A percentile compares a stretch with the other conserved stretches of the same genome.
Evolutionary conservation across 2,797 vertebrate genomes (phyloP).

Genomic region (Atherinosoma microstoma): DNA sequence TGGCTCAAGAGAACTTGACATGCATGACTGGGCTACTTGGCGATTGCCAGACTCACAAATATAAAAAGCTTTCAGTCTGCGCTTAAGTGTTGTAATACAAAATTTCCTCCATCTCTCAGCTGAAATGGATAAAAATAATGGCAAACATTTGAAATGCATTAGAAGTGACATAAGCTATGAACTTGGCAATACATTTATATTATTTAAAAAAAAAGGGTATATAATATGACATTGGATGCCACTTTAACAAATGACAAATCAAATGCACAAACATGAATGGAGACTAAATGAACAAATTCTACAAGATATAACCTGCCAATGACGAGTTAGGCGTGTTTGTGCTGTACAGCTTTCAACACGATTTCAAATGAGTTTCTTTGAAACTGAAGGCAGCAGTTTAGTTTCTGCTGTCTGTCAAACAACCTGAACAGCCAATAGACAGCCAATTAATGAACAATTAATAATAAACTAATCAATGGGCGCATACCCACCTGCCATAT

Average conservation of each 20-base stretch:
- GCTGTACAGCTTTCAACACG: too few relatives aligned
- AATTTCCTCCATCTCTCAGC: not conserved
- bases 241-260: not conserved
- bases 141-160: not conserved
- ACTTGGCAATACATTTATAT: not conserved
- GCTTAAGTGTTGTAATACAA: constrained; percentile 2
- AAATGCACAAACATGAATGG: not conserved
- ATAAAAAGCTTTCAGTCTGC: constrained; percentile 7
- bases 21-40: constrained; percentile 21
- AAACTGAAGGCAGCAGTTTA: not conserved
- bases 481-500: constrained; percentile 26
- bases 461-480: constrained; percentile 19
- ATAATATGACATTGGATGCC: not conserved
- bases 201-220: not conserved
- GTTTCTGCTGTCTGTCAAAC: not conserved
- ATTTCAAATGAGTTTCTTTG: not conserved
- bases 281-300: too few relatives aligned
- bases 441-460: constrained; percentile 17
- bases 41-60: not conserved
- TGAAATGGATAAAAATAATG: not conserved
- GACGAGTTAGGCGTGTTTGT: not conserved
- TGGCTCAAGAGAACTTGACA: constrained; percentile 11
- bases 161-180: not conserved
- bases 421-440: not conserved
- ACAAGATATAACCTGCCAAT: not conserved